phyloP scores from a whole-genome alignment of 2,888 invertebrate species.

The Drosophila dives region DNA sequence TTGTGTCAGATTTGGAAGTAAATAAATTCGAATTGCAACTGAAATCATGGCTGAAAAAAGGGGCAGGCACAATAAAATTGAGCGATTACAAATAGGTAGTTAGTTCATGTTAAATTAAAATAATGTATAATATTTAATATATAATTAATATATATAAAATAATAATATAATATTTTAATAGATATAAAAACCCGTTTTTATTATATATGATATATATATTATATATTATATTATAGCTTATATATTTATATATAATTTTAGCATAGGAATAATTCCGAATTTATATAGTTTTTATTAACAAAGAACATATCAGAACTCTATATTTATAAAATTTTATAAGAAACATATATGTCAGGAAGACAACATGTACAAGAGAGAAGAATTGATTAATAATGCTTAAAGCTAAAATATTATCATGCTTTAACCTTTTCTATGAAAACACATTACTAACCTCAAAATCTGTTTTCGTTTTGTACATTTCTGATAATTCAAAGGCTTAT shows the following conservation, averaged over 20 bases:
- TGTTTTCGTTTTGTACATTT: neutral
- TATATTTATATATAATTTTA: too few relatives aligned
- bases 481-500: conserved; percentile 1
- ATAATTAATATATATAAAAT: too few relatives aligned
- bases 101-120: neutral
- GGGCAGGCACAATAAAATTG: neutral
- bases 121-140: neutral
- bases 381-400: neutral
- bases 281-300: neutral
- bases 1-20: conserved; percentile 25
- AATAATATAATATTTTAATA: too few relatives aligned
- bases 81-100: neutral
- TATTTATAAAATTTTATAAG: fast-evolving
- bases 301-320: neutral
- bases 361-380: neutral
- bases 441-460: conserved; percentile 26
- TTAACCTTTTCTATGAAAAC: neutral
- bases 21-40: conserved; percentile 28
- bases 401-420: neutral
- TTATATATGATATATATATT: too few relatives aligned
- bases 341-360: neutral
- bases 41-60: neutral
- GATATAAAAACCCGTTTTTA: too few relatives aligned
- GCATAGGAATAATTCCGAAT: neutral
- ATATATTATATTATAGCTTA: too few relatives aligned